Base-by-base conservation (phyloP, 35 echinoderm and acorn worm species). In the Strongylocentrotus purpuratus region DNA sequence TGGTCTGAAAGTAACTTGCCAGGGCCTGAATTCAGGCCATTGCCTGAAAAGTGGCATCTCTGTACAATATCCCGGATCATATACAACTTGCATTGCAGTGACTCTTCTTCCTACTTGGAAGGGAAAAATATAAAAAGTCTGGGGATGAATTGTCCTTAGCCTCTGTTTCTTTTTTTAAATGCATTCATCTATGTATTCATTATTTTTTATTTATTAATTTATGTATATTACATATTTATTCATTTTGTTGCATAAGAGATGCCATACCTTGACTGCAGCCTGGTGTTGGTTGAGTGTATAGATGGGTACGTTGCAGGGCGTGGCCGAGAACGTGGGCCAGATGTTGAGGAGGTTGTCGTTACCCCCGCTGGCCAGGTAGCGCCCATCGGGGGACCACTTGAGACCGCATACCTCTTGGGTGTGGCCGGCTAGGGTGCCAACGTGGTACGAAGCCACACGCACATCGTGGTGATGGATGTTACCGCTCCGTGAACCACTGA, bases 401-500 rank as follows among this genome's bases (percentile, higher is more conserved):
- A 99, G 92, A 46, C 98, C 98, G 78, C 98, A 99, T 25, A 99
- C 94, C 93, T 99, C 98, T 61, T 99, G 98, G 50, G 95, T 97
- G 92, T 99, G 98, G 70, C 94, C 96, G 0, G 96, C 59, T 32
- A 99, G 89, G 46, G 97, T 98, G 33, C 65, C 98, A 31, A 99
- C 93, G 46, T 97, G 97, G 48, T 97, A 97, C 14, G 95, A 61
- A 47, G 96, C 91, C 9, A 97, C 96, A 18, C 98, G 97, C 6
- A 99, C 97, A 61, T 99, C 98, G 88, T 99, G 98, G 91, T 99
- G 98, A 92, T 99, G 98, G 86, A 99, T 98, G 48, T 93, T 97
- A 31, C 98, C 98, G 86, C 94, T 98, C 17, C 98, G 48, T 94
- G 97, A 97, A 88, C 98, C 98, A 94, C 98, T 99, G 96, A 4